Base-by-base conservation (phyloP, 2,797 vertebrate species). In the Pangasius sanitwongsei region DNA sequence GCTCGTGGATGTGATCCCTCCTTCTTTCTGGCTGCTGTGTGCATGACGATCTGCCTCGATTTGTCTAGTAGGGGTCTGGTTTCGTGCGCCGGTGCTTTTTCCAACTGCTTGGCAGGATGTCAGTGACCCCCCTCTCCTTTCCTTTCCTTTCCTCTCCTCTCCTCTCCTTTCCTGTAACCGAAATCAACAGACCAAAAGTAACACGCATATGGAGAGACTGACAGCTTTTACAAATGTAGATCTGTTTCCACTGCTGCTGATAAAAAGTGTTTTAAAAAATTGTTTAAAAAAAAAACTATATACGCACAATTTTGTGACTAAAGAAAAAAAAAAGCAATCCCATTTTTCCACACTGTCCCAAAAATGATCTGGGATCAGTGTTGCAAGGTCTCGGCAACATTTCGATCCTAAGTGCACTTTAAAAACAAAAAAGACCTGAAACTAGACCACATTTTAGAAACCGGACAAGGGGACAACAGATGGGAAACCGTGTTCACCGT, bases 101-200 rank as follows among this genome's bases (percentile, higher is more conserved):
- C 57, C 78, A 81, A 63, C 31, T 41, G 61, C 34, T 96, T 96
- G 97, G 96, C 97, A 96, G 94, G 92, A 96, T 96, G 96, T 96
- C 96, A 97, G 93, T 91, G 95, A 92, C 92, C 94, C 88, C 59
- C 44, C 44, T n/a, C 92, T 93, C 80, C 69, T 50, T 11, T 44
- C 74, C 50, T 34, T 18, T 16, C 31, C 48, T n/a, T 92, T 90
- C 77, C 44, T n/a, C 2, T 25, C 37, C 20, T 23, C 0, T 23
- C 25, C 63, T 20, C 91, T 90, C 41, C 20, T 12, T 44, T 83
- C 57, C 57, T 83, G 59, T 59, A 59, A 74, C 69, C 18, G 28
- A 83, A 83, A 41, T 74, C 34, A 86, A 57, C 84, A 74, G 67
- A 65, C 8, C 9, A 84, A 84, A 67, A 84, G 82, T n/a, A 48